A percentile compares a stretch with the other conserved stretches of the same genome.
Conservation (phyloP, 2,888 invertebrate genomes). For the Eugnorisma glareosa region DNA sequence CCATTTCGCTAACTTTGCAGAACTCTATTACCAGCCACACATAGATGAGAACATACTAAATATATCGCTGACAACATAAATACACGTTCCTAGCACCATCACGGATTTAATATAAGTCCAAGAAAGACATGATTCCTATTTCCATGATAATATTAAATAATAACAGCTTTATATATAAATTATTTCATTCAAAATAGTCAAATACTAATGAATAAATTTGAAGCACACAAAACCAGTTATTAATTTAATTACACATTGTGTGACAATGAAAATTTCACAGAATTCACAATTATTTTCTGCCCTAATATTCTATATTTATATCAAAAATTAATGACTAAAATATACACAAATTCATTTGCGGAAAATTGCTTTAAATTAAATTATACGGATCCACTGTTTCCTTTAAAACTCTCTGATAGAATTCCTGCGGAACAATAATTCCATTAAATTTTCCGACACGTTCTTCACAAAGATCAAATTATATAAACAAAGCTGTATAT, state of each 20-base stretch:
- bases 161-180: background rate
- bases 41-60: too few relatives aligned
- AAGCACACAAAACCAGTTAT: background rate
- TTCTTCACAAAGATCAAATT: slow-evolving; percentile 6
- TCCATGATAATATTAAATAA: background rate
- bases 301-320: background rate
- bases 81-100: too few relatives aligned
- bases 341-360: too few relatives aligned
- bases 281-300: background rate
- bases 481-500: background rate
- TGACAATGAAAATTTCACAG: background rate
- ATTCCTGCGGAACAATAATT: background rate
- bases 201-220: background rate
- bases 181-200: background rate
- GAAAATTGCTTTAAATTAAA: background rate
- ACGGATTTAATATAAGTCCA: background rate
- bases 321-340: background rate
- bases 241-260: too few relatives aligned
- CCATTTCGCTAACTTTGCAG: too few relatives aligned
- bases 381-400: background rate
- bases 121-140: background rate
- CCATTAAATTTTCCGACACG: background rate
- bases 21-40: too few relatives aligned
- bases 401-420: background rate
- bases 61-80: too few relatives aligned